Evolutionary conservation across 2,888 invertebrate species (phyloP).

Genomic region (Cephus nigrinus): DNA sequence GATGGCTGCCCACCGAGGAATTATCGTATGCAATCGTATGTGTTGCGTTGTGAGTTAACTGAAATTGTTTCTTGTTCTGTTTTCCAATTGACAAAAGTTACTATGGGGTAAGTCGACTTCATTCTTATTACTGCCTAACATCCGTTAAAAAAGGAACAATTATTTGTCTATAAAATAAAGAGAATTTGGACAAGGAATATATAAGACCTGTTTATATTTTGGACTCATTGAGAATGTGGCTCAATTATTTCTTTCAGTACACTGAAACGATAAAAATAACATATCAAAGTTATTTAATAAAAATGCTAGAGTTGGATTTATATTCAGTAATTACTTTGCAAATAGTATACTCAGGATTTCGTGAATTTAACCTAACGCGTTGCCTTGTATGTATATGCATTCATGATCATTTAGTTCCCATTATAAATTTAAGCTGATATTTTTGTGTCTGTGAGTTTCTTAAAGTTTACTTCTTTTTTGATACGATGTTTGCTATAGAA

Average conservation of each 20-base stretch:
- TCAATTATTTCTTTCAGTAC: background rate
- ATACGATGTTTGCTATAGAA: too few species aligned
- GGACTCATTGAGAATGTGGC: background rate
- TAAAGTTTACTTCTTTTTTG: too few species aligned
- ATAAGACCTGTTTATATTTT: background rate
- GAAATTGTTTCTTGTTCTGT: conserved; percentile 31
- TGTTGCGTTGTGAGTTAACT: conserved; percentile 33
- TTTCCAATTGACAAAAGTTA: conserved; percentile 32
- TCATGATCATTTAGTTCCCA: background rate
- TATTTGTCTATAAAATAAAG: background rate
- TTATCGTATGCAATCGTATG: conserved; percentile 26
- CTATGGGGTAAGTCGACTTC: conserved; percentile 38
- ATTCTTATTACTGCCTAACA: background rate
- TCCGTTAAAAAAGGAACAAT: background rate
- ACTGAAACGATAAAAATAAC: background rate
- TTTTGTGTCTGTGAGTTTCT: background rate
- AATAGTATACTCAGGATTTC: background rate
- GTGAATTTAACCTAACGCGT: background rate
- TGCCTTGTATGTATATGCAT: background rate
- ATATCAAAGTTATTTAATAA: background rate
- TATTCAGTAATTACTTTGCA: background rate
- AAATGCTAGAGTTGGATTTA: background rate
- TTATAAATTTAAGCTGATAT: background rate
- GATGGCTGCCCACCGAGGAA: conserved; percentile 37
- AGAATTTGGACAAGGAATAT: background rate